Evolutionary conservation across 2,888 invertebrate genomes (phyloP).

Genomic region (Bruchidius siliquastri): DNA sequence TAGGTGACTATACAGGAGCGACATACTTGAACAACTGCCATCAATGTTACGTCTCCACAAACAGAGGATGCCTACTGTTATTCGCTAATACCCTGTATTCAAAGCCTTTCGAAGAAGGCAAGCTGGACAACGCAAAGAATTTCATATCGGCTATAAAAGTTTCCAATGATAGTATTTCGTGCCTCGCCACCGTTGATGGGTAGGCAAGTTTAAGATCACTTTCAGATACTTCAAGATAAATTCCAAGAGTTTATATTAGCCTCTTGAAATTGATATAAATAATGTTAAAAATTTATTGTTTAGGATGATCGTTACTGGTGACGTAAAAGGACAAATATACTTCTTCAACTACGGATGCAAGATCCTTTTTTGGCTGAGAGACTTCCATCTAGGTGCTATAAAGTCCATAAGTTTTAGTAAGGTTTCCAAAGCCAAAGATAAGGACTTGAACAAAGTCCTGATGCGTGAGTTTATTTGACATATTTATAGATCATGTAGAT

Average conservation of each 20-base stretch:
- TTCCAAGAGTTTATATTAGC: too few species aligned
- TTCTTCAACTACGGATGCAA: conserved; percentile 58
- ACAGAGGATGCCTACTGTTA: conserved; percentile 50
- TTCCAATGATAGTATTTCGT: conserved; percentile 45
- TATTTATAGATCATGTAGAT: too few species aligned
- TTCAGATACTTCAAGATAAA: too few species aligned
- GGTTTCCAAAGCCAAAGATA: conserved; percentile 15
- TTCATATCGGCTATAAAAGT: conserved; percentile 53
- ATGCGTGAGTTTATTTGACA: conserved; percentile 19
- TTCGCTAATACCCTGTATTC: conserved; percentile 52
- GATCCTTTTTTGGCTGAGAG: conserved; percentile 55
- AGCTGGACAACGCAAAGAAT: conserved; percentile 42
- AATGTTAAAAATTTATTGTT: conserved; percentile 8
- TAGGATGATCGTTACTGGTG: conserved; percentile 50
- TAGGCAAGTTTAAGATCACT: conserved; percentile 38
- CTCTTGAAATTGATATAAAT: too few species aligned
- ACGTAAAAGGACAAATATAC: conserved; percentile 51
- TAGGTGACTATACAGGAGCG: conserved; percentile 51
- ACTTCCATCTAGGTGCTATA: conserved; percentile 49
- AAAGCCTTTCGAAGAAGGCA: conserved; percentile 34
- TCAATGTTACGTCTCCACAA: conserved; percentile 52
- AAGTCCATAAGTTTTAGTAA: conserved; percentile 53
- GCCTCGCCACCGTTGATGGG: conserved; percentile 52
- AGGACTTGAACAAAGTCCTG: conserved; percentile 16
- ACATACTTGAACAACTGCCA: conserved; percentile 51